Conservation (phyloP, 2,888 invertebrate genomes). For the Ariolimax columbianus region DNA sequence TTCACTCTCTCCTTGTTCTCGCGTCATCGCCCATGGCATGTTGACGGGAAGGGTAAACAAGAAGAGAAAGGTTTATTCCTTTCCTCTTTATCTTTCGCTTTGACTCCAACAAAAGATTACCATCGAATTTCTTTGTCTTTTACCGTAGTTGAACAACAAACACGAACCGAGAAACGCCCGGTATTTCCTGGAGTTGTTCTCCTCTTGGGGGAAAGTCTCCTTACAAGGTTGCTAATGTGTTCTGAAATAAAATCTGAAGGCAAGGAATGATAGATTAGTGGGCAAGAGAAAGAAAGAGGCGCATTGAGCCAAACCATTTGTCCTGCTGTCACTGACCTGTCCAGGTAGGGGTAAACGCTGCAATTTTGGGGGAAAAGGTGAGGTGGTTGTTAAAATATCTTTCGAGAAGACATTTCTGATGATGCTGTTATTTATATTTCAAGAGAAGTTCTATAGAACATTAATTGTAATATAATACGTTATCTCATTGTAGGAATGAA, state of each 20-base stretch:
- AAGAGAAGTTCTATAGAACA: no score
- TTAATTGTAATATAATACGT: no score
- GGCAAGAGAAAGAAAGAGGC: not conserved
- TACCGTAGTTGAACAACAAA: conserved; percentile 3
- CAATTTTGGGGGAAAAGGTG: no score
- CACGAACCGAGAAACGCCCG: conserved; percentile 1
- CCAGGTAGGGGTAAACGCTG: no score
- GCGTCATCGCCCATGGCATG: conserved; percentile 44
- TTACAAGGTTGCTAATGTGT: not conserved
- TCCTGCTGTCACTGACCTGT: no score
- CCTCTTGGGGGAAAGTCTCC: not conserved
- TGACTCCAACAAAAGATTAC: conserved; percentile 14
- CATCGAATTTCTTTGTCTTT: conserved; percentile 33
- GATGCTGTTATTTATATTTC: no score
- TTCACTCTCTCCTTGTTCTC: not conserved
- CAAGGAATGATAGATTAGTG: no score
- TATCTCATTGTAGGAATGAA: no score
- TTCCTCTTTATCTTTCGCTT: conserved; percentile 19
- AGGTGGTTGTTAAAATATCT: no score
- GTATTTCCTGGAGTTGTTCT: not conserved
- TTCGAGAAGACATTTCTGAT: no score
- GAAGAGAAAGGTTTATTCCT: conserved; percentile 23
- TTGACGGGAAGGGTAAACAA: conserved; percentile 35
- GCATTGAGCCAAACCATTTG: no score
- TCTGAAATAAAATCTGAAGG: not conserved